Conservation (phyloP, 2,113 vertebrate species). For the Colossoma macropomum region DNA sequence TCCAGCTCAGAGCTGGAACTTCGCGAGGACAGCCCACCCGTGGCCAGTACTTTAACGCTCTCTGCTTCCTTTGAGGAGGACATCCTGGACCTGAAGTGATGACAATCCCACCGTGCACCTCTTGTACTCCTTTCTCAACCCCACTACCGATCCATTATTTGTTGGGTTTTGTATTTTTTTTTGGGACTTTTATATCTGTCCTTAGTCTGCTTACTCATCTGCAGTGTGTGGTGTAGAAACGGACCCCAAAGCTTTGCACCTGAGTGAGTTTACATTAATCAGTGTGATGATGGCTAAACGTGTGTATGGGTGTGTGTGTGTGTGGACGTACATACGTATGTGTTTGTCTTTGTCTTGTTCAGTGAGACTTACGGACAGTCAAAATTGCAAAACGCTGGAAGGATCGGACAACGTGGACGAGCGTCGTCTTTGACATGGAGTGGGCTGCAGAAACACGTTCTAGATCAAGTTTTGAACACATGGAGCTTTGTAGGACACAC, state of each 20-base stretch:
- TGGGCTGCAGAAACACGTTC: neutral
- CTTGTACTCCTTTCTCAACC: conserved; percentile 37
- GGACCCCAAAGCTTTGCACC: conserved; percentile 53
- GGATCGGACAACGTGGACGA: neutral
- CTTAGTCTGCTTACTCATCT: conserved; percentile 37
- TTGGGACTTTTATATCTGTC: conserved; percentile 46
- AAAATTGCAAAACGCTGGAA: conserved; percentile 19
- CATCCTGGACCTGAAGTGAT: conserved; percentile 93
- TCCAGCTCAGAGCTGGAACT: conserved; percentile 80
- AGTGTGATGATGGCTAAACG: conserved; percentile 28
- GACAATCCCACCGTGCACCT: conserved; percentile 73
- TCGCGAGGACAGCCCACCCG: conserved; percentile 78
- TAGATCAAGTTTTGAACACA: conserved; percentile 20
- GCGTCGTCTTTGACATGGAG: neutral
- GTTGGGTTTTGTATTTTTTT: conserved; percentile 34
- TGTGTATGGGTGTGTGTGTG: conserved; percentile 35
- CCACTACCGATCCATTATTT: conserved; percentile 64
- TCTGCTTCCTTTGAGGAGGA: conserved; percentile 89
- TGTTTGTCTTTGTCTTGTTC: conserved; percentile 52
- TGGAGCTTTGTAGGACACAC: conserved; percentile 33
- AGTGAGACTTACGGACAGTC: conserved; percentile 31
- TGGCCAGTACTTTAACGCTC: conserved; percentile 79
- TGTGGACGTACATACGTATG: conserved; percentile 46
- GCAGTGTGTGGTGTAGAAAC: conserved; percentile 53
- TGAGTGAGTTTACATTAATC: conserved; percentile 54